A percentile compares a stretch with the other conserved stretches of the same genome.
Conservation (phyloP, 2,113 vertebrate species). For the Canis aureus region DNA sequence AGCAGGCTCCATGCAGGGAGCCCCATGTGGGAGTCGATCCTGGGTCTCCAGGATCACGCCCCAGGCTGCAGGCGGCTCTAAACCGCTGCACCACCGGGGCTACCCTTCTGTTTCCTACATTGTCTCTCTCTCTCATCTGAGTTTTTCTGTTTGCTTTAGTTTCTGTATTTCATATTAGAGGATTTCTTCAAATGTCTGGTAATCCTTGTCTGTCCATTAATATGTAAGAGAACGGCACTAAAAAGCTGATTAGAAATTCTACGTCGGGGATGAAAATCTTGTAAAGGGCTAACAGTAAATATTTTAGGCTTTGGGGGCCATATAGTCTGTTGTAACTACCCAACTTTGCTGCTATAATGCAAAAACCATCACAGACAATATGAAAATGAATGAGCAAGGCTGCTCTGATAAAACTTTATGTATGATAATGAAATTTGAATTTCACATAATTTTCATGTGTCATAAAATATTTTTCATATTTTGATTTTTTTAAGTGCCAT, state of each 20-base stretch:
- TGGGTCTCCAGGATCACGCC: too few species aligned
- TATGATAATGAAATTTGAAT: neutral
- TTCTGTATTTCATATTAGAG: neutral
- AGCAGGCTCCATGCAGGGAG: too few species aligned
- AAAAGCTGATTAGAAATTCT: slow-evolving; percentile 11
- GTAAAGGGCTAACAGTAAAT: neutral
- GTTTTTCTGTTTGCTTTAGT: neutral
- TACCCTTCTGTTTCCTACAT: neutral
- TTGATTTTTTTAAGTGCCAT: neutral
- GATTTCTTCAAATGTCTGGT: neutral
- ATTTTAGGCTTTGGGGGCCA: neutral
- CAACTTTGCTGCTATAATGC: neutral
- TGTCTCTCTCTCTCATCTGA: neutral
- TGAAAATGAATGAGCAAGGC: neutral
- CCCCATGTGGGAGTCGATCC: too few species aligned
- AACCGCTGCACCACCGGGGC: too few species aligned
- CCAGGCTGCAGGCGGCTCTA: too few species aligned
- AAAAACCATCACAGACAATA: neutral
- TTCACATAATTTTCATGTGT: neutral
- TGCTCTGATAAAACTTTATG: neutral
- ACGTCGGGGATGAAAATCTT: neutral
- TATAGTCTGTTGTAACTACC: neutral
- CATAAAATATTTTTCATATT: neutral
- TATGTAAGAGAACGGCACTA: neutral
- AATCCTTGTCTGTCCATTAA: neutral